Evolutionary conservation across 2,113 vertebrate genomes (phyloP).

Genomic region (Centropristis striata): DNA sequence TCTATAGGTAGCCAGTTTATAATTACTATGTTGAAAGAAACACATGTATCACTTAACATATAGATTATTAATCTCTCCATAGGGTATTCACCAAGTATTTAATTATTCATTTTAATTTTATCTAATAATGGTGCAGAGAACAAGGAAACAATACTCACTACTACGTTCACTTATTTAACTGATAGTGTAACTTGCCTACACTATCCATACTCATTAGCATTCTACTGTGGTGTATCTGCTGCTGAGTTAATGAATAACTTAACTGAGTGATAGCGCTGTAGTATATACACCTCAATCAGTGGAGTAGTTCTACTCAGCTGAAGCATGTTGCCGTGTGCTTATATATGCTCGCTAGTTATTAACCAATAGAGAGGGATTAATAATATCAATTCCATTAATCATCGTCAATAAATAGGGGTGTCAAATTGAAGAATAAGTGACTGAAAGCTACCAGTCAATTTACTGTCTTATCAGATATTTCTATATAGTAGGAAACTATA

Average conservation of each 20-base stretch:
- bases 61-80: background rate
- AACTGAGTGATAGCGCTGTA: too few relatives aligned
- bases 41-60: background rate
- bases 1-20: background rate
- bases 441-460: too few relatives aligned
- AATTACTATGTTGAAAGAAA: background rate
- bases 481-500: too few relatives aligned
- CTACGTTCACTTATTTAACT: constrained; percentile 7
- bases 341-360: too few relatives aligned
- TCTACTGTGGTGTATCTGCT: background rate
- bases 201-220: background rate
- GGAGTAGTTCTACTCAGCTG: too few relatives aligned
- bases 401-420: too few relatives aligned
- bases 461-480: too few relatives aligned
- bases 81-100: background rate
- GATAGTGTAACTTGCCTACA: background rate
- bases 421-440: too few relatives aligned
- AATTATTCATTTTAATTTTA: background rate
- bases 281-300: too few relatives aligned
- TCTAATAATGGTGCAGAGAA: background rate
- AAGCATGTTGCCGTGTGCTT: too few relatives aligned
- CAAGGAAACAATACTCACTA: constrained; percentile 2
- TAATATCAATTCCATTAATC: too few relatives aligned
- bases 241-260: constrained; percentile 7
- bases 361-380: too few relatives aligned